Evolutionary conservation across 1,140 invertebrate genomes (phyloP).

Genomic region (Adoxophyes honmai): DNA sequence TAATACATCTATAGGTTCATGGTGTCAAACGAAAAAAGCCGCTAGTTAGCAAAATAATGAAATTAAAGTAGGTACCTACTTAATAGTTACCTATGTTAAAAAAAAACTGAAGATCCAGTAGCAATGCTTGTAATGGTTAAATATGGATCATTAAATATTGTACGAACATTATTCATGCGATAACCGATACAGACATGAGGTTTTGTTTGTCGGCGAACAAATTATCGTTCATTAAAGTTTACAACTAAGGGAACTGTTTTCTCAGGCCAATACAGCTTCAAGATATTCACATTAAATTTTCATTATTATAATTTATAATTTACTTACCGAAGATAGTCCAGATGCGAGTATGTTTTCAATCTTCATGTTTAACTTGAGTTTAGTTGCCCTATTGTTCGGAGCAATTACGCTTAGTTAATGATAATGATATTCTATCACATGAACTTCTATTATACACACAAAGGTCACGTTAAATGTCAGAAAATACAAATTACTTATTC

Average conservation of each 20-base stretch:
- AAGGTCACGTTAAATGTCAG: not conserved
- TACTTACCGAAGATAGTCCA: not conserved
- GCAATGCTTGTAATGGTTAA: not conserved
- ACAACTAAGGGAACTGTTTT: not conserved
- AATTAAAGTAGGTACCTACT: no score
- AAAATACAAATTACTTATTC: not conserved
- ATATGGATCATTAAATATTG: not conserved
- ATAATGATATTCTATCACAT: not conserved
- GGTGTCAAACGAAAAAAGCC: no score
- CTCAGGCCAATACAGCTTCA: not conserved
- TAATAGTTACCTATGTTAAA: no score
- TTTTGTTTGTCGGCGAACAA: not conserved
- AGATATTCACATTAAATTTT: constrained; percentile 1
- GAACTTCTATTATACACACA: not conserved
- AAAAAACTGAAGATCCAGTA: not conserved
- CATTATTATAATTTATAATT: not conserved
- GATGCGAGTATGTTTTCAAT: not conserved
- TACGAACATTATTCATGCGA: not conserved
- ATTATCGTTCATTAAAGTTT: constrained; percentile 7
- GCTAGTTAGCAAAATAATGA: no score
- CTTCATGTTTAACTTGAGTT: not conserved
- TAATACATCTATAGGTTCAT: no score
- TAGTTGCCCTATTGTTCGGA: not conserved
- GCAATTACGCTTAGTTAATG: not conserved
- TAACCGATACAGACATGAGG: not conserved